Percentiles rank a stretch among this genome's conserved stretches.
These are phyloP conservation scores for Epinephelus moara DNA, from an alignment of 2,113 vertebrate species.

Conservation along the genomic window DNA sequence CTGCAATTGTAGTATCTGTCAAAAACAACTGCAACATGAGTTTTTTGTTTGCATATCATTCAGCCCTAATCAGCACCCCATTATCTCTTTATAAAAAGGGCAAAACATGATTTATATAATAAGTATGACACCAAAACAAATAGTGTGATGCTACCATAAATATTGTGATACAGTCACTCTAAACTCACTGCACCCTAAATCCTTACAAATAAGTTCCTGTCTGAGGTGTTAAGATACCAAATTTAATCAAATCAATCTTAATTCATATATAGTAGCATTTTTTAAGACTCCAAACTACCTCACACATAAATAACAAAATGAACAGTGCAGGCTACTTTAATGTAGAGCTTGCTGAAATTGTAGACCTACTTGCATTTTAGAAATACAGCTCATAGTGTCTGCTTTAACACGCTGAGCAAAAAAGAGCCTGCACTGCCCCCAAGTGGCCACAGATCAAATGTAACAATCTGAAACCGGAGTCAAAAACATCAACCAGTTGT, in stretches of 20 bases:
- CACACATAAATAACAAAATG: background rate
- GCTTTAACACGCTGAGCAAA: background rate
- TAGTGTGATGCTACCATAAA: background rate
- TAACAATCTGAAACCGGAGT: background rate
- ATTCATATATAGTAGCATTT: background rate
- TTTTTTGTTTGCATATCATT: no score
- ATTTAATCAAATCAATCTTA: background rate
- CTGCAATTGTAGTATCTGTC: no score
- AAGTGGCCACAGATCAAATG: slow-evolving; percentile 31
- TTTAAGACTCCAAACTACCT: background rate
- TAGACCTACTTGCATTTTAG: background rate
- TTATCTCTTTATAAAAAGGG: no score
- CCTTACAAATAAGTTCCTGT: background rate
- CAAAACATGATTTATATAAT: background rate
- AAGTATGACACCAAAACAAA: background rate
- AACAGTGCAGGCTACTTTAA: background rate
- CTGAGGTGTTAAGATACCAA: background rate
- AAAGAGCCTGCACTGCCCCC: slow-evolving; percentile 35
- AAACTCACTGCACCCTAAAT: background rate
- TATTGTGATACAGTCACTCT: background rate
- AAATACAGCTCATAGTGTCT: background rate
- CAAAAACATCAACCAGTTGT: background rate
- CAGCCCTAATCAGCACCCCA: no score
- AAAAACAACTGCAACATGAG: no score
- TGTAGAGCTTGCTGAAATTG: background rate